Evolutionary conservation across 2,113 vertebrate genomes (phyloP).

Genomic region (Passer domesticus): DNA sequence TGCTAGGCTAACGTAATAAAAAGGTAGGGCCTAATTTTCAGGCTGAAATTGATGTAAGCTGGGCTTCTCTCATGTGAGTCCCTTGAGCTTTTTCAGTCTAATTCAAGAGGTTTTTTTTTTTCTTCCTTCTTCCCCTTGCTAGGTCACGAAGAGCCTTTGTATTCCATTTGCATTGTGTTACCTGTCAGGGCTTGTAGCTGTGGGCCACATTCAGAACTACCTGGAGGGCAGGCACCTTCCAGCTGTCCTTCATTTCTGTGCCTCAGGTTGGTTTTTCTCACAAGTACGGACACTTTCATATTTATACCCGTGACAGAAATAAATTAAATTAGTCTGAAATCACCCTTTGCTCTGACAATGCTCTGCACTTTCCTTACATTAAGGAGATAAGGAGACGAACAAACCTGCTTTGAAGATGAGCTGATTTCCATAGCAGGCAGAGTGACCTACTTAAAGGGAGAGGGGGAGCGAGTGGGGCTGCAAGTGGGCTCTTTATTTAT

Average conservation of each 20-base stretch:
- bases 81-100: not conserved
- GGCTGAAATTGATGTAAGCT: not conserved
- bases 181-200: not conserved
- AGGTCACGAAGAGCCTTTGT: conserved; percentile 34
- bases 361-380: conserved; percentile 30
- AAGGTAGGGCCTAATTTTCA: not conserved
- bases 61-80: not conserved
- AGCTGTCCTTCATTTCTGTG: conserved; percentile 30
- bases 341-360: conserved; percentile 55
- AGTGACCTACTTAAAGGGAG: conserved; percentile 73
- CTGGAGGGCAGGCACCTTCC: not conserved
- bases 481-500: conserved; percentile 47
- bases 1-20: not conserved
- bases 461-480: not conserved
- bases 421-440: conserved; percentile 57
- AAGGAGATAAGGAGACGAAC: conserved; percentile 21
- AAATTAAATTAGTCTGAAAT: conserved; percentile 67
- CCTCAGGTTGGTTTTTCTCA: conserved; percentile 22
- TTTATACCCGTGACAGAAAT: conserved; percentile 39
- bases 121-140: not conserved
- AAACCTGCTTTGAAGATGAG: conserved; percentile 70
- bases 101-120: not conserved
- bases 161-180: conserved; percentile 56
- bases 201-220: not conserved
- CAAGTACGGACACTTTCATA: conserved; percentile 5